Percentiles rank a stretch among this genome's conserved stretches.
These are phyloP conservation scores for Oostethus manadensis DNA, from an alignment of 2,113 vertebrate species.

Conservation along the genomic window DNA sequence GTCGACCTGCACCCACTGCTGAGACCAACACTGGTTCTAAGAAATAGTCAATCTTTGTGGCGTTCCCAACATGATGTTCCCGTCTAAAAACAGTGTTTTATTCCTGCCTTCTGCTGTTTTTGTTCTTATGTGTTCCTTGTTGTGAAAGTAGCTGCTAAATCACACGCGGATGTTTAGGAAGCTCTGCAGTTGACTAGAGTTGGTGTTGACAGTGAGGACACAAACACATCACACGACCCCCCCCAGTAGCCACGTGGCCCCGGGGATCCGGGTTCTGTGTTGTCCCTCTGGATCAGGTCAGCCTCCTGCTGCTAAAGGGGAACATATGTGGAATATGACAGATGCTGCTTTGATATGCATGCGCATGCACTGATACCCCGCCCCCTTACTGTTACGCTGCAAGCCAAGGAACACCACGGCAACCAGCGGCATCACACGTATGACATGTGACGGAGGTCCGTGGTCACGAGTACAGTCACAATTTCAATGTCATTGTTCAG, in stretches of 20 bases:
- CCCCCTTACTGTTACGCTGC: slow-evolving; percentile 14
- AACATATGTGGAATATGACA: slow-evolving; percentile 63
- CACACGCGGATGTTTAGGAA: neutral
- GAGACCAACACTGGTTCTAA: slow-evolving; percentile 49
- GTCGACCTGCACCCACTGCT: slow-evolving; percentile 58
- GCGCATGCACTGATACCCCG: slow-evolving; percentile 27
- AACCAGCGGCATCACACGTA: slow-evolving; percentile 61
- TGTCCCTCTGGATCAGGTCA: slow-evolving; percentile 65
- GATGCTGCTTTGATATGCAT: slow-evolving; percentile 43
- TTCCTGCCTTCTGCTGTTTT: too few species aligned
- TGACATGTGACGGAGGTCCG: slow-evolving; percentile 63
- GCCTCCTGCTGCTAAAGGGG: slow-evolving; percentile 23
- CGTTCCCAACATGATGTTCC: too few species aligned
- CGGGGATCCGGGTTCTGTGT: slow-evolving; percentile 15
- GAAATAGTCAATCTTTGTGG: neutral
- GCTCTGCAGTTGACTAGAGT: neutral
- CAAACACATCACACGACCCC: slow-evolving; percentile 18
- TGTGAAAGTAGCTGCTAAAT: neutral
- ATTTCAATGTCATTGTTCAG: too few species aligned
- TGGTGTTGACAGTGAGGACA: slow-evolving; percentile 18
- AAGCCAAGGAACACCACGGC: slow-evolving; percentile 51
- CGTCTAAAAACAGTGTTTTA: too few species aligned
- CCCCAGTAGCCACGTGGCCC: slow-evolving; percentile 1
- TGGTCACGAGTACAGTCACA: too few species aligned
- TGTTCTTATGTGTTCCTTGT: too few species aligned